phyloP scores from a whole-genome alignment of 2,797 vertebrate species.

The Nyctalus aviator region DNA sequence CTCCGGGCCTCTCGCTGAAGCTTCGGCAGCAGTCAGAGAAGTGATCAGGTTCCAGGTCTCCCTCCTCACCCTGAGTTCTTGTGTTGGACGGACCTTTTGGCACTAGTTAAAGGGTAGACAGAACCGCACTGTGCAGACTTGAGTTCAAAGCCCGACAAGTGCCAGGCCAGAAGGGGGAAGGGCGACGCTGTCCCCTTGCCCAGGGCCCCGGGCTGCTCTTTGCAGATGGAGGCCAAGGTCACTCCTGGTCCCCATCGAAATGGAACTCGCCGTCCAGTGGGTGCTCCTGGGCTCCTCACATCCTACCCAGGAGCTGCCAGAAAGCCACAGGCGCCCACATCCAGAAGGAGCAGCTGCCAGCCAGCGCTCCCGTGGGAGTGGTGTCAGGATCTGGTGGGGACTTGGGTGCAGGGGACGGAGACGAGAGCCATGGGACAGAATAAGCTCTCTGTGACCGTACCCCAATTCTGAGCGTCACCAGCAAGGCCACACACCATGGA shows the following conservation, averaged over 20 bases:
- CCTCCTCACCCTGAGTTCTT: neutral
- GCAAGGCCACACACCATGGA: neutral
- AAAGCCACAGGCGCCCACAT: neutral
- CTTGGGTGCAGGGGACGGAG: neutral
- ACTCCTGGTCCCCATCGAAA: neutral
- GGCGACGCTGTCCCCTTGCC: neutral
- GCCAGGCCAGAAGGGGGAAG: neutral
- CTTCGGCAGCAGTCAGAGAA: neutral
- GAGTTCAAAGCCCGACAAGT: neutral
- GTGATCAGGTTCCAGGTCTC: neutral
- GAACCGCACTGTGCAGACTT: neutral
- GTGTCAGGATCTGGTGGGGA: neutral
- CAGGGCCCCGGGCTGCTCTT: neutral
- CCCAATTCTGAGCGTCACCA: neutral
- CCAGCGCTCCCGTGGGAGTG: fast-evolving
- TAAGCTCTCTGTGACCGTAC: neutral
- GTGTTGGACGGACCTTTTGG: neutral
- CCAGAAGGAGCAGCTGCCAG: neutral
- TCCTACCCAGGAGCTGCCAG: neutral
- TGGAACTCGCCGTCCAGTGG: neutral
- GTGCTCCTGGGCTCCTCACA: neutral
- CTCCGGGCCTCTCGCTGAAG: too few species aligned
- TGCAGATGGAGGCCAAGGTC: neutral
- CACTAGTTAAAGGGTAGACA: neutral
- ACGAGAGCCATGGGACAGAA: neutral